Percentiles rank a stretch among this genome's conserved stretches.
These are phyloP conservation scores for Diglossa cyanea DNA, from an alignment of 2,797 vertebrate species.

Conservation along the genomic window DNA sequence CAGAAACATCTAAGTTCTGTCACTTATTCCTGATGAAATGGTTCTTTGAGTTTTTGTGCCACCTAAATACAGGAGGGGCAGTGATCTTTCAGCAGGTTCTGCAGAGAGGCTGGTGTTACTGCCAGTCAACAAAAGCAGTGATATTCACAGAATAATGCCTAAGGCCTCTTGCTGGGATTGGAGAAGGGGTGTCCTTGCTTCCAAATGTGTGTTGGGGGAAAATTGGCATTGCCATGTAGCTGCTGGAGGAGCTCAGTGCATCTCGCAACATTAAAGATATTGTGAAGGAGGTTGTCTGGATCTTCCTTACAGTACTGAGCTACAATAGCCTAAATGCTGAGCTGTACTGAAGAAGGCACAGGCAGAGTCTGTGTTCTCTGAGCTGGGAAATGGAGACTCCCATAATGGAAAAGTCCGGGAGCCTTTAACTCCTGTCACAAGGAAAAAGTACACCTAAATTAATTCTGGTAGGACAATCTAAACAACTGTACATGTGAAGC, in stretches of 20 bases:
- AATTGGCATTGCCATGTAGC: background rate
- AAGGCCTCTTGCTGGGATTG: background rate
- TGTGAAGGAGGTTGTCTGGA: background rate
- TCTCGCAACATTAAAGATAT: background rate
- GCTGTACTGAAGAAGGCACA: background rate
- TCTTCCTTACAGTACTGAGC: background rate
- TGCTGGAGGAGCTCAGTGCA: background rate
- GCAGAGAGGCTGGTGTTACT: background rate
- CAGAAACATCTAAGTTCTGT: background rate
- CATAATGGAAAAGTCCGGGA: background rate
- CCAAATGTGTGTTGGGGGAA: background rate
- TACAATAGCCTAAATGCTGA: background rate
- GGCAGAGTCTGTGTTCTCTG: background rate
- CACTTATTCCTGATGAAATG: background rate
- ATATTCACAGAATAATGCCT: background rate
- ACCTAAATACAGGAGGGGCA: background rate
- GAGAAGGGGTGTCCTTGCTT: background rate
- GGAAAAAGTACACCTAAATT: background rate
- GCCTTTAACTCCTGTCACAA: background rate
- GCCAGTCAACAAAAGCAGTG: background rate
- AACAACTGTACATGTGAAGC: background rate
- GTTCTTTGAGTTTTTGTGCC: background rate
- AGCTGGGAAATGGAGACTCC: background rate
- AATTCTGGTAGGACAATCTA: background rate
- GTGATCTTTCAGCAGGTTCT: background rate